Evolutionary conservation across 2,888 invertebrate genomes (phyloP), one percentile per base, ranked within the genome.

Genomic region (Lasioglossum leucozonium): DNA sequence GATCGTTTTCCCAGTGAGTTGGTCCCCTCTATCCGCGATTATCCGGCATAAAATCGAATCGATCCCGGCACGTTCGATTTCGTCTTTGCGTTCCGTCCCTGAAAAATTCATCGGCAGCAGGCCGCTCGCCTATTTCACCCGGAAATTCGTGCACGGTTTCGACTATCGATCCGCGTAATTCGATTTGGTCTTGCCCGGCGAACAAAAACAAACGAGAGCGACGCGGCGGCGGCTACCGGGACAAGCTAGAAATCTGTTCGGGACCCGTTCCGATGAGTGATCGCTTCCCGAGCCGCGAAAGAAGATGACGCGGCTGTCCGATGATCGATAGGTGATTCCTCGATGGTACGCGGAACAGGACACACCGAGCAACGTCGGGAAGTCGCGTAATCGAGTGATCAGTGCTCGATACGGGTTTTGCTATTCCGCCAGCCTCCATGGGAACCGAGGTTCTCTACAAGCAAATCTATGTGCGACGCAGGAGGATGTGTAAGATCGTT

Each of bases 151-250:
- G 30, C 77, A 67, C 47, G 86, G 79, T 87, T 84, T 51, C 80
- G 77, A 77, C 65, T 69, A 87, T 86, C 84, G 87, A 81, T 81
- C 79, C 75, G 74, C 77, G 87, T 87, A 80, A 87, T 87, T 81
- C 79, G 76, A 87, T 87, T 87, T 47, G 55, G 40, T 71, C 72
- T 62, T 71, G 47, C 5, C 8, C 62, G 42, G 11, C 73, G 74
- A 76, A 62, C 78, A 72, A 75, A 82, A 81, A 81, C 72, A 77
- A 51, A 30, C 34, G 79, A 51, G 72, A 44, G 26, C 73, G 73
- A 30, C 22, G 30, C 42, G 47, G 55, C n/a, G 4, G 26, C 58
- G 13, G 51, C 4, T n/a, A 22, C 18, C 67, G 22, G 22, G 22
- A 11, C 34, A 34, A 37, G 67, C 22, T 8, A 37, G 34, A 67